A percentile compares a stretch with the other conserved stretches of the same genome.
Conservation (phyloP, 2,888 invertebrate species). For the Drosophila algonquin region DNA sequence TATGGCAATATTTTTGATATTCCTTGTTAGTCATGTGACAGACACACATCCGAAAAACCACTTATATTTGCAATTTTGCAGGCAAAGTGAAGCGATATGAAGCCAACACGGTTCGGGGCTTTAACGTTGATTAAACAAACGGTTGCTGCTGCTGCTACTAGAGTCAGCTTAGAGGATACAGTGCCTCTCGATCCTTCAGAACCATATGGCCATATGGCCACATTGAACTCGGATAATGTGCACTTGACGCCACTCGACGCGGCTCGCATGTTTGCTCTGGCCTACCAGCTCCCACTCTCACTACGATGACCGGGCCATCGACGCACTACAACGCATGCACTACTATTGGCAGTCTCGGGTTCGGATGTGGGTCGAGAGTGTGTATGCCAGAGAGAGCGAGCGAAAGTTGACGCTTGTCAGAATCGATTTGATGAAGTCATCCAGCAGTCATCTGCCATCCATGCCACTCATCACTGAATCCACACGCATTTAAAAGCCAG, state of each 20-base stretch:
- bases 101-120: conserved; percentile 10
- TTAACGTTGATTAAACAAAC: conserved; percentile 39
- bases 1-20: conserved; percentile 73
- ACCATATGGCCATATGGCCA: conserved; percentile 53
- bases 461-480: no score
- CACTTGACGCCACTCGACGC: conserved; percentile 32
- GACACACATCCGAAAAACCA: conserved; percentile 28
- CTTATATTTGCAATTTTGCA: conserved; percentile 54
- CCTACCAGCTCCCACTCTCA: conserved; percentile 1
- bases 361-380: conserved; percentile 62
- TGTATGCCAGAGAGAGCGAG: conserved; percentile 43
- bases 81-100: conserved; percentile 45
- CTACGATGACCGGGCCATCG: background rate
- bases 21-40: conserved; percentile 41
- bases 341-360: background rate
- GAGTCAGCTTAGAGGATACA: background rate
- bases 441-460: background rate
- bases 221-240: conserved; percentile 29
- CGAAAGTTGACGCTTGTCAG: conserved; percentile 61
- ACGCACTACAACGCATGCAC: background rate
- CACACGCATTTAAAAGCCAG: background rate
- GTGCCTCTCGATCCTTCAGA: conserved; percentile 2
- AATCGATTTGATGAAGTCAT: conserved; percentile 52
- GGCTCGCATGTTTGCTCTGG: conserved; percentile 16
- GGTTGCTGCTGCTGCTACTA: background rate